Evolutionary conservation across 2,888 invertebrate species (phyloP).

Genomic region (Sycophila texana): DNA sequence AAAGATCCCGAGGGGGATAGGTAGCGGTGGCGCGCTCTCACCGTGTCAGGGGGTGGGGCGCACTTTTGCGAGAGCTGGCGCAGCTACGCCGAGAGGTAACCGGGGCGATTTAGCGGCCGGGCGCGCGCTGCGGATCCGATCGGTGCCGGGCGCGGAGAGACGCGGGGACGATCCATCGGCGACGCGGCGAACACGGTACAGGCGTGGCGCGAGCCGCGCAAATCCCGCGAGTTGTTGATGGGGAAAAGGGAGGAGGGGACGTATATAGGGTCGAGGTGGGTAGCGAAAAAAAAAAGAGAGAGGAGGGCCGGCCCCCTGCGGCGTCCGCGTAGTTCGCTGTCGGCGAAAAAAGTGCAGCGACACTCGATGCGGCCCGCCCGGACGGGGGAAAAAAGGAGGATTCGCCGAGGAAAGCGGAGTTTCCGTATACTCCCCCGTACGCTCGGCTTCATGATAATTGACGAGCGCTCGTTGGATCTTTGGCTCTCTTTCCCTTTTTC

Average conservation of each 20-base stretch:
- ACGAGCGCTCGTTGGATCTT: conserved; percentile 40
- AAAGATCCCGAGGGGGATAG: conserved; percentile 48
- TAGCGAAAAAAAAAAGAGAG: conserved; percentile 26
- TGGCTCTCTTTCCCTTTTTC: conserved; percentile 2
- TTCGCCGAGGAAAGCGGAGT: not conserved
- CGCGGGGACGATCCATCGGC: conserved; percentile 63
- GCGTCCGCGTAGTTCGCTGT: not conserved
- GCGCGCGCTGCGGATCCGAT: conserved; percentile 10
- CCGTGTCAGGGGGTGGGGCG: conserved; percentile 27
- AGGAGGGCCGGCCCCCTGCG: conserved; percentile 1
- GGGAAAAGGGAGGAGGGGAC: conserved; percentile 35
- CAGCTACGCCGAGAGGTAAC: not conserved
- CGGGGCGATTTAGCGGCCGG: conserved; percentile 28
- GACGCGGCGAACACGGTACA: conserved; percentile 67
- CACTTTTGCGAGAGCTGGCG: conserved; percentile 31
- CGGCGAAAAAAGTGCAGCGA: conserved; percentile 36
- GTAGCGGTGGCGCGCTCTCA: not conserved
- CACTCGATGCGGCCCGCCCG: not conserved
- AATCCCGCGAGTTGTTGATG: conserved; percentile 65
- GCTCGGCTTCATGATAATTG: conserved; percentile 46
- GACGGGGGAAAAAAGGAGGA: conserved; percentile 11
- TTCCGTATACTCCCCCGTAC: not conserved
- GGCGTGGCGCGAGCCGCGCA: conserved; percentile 67
- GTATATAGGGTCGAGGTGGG: not conserved
- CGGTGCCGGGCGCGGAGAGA: conserved; percentile 16